phyloP scores from a whole-genome alignment of 2,888 invertebrate genomes.

The Linyphia triangularis region DNA sequence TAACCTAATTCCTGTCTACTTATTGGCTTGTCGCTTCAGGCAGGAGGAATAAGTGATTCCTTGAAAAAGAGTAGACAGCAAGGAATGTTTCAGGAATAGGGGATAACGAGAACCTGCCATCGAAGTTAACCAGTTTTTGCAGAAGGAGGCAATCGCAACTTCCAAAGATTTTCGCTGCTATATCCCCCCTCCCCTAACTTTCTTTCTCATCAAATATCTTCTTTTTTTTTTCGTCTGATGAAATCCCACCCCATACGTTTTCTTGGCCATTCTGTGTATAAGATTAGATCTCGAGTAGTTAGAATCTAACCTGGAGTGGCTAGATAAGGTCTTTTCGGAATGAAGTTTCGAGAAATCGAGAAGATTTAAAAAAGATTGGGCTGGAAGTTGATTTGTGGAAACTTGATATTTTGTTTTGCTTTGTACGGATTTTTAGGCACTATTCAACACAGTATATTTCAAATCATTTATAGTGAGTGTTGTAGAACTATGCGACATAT shows the following conservation, averaged over 20 bases:
- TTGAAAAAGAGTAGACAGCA: conserved; percentile 2
- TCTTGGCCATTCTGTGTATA: background rate
- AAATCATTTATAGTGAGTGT: too few relatives aligned
- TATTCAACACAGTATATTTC: too few relatives aligned
- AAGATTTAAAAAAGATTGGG: conserved; percentile 19
- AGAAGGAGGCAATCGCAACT: conserved; percentile 5
- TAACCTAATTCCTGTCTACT: background rate
- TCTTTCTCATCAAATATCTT: background rate
- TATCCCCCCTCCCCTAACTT: background rate
- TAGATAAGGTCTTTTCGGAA: background rate
- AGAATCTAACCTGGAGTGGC: background rate
- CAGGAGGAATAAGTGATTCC: conserved; percentile 10
- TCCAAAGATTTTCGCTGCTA: background rate
- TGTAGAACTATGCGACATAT: too few relatives aligned
- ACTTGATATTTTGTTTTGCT: too few relatives aligned
- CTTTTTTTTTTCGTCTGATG: background rate
- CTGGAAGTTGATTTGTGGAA: conserved; percentile 28
- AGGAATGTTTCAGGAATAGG: background rate
- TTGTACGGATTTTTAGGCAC: too few relatives aligned
- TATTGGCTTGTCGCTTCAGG: background rate
- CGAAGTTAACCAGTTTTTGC: conserved; percentile 26
- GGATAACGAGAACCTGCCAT: conserved; percentile 7
- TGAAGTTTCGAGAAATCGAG: background rate
- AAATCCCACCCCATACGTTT: background rate
- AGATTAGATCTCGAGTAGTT: conserved; percentile 44